A percentile compares a stretch with the other conserved stretches of the same genome.
These are phyloP conservation scores for Remorina albescens DNA, from an alignment of 2,797 vertebrate genomes.

Conservation along the genomic window DNA sequence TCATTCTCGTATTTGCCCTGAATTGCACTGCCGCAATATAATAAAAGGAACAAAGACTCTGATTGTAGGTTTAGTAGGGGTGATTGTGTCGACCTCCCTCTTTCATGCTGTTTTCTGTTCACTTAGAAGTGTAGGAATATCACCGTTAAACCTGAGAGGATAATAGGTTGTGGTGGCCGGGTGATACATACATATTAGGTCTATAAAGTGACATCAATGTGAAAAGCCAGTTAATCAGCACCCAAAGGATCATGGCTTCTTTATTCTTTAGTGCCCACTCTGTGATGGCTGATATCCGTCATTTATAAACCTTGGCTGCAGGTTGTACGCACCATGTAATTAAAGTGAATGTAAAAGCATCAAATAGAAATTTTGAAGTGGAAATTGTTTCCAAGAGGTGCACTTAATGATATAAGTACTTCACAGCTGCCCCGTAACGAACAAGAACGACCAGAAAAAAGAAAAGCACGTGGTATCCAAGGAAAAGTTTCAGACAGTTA, in stretches of 20 bases:
- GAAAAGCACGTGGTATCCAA: conserved; percentile 11
- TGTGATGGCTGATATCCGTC: conserved; percentile 13
- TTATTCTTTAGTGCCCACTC: conserved; percentile 36
- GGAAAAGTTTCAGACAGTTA: conserved; percentile 10
- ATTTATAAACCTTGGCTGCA: conserved; percentile 36
- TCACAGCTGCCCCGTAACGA: neutral
- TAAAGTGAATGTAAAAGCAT: conserved; percentile 24
- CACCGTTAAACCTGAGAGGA: conserved; percentile 50
- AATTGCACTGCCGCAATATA: conserved; percentile 47
- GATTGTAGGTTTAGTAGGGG: conserved; percentile 58
- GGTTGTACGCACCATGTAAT: conserved; percentile 28
- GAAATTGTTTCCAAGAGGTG: conserved; percentile 6
- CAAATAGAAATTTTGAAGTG: conserved; percentile 16
- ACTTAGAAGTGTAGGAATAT: conserved; percentile 57
- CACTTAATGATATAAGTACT: neutral
- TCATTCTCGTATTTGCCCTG: conserved; percentile 49
- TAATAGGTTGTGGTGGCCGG: conserved; percentile 44
- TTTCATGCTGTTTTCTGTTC: conserved; percentile 52
- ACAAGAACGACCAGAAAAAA: neutral
- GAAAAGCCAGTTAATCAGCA: conserved; percentile 41
- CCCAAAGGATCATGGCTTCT: conserved; percentile 23
- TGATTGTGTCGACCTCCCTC: conserved; percentile 34
- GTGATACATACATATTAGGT: conserved; percentile 53
- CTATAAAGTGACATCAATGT: conserved; percentile 42
- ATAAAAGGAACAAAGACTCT: conserved; percentile 63